Percentiles rank a stretch among this genome's conserved stretches.
These are phyloP conservation scores for Anoplius nigerrimus DNA, from an alignment of 2,888 invertebrate genomes.

Conservation along the genomic window DNA sequence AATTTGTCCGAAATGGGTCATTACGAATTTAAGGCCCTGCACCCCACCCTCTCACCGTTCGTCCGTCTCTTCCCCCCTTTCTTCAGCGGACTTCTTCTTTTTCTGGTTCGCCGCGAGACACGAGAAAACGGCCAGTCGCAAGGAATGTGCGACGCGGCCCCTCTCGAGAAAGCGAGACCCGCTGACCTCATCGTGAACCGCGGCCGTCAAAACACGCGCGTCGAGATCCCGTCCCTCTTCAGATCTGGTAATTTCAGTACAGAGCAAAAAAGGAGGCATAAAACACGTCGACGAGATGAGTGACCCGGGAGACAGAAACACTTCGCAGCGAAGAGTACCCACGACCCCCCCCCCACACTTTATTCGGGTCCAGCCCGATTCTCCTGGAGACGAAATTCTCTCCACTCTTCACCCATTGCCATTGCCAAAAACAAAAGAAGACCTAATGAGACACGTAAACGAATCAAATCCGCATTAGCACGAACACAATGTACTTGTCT, in stretches of 20 bases:
- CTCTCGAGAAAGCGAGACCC: slow-evolving; percentile 57
- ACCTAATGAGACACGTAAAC: no score
- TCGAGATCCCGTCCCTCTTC: slow-evolving; percentile 6
- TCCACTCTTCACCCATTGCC: no score
- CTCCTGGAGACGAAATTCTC: no score
- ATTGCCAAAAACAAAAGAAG: no score
- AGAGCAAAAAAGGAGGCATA: slow-evolving; percentile 42
- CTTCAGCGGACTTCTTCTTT: not conserved
- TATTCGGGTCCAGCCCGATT: no score
- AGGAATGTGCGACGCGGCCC: slow-evolving; percentile 33
- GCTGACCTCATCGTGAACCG: slow-evolving; percentile 67
- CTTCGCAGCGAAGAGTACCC: slow-evolving; percentile 41
- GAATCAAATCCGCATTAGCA: no score
- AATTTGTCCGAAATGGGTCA: slow-evolving; percentile 60
- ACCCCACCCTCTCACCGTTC: slow-evolving; percentile 6
- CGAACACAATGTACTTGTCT: no score
- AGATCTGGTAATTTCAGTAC: slow-evolving; percentile 53
- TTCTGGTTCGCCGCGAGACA: slow-evolving; percentile 24
- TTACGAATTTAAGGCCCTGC: slow-evolving; percentile 41
- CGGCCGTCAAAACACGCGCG: slow-evolving; percentile 58
- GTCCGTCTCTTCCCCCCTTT: slow-evolving; percentile 4
- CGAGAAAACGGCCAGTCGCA: slow-evolving; percentile 33
- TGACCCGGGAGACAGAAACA: slow-evolving; percentile 47
- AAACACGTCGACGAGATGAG: slow-evolving; percentile 48
- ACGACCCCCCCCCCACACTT: no score